A percentile compares a stretch with the other conserved stretches of the same genome.
These are phyloP conservation scores for Lophura nycthemera DNA, from an alignment of 2,113 vertebrate genomes.

Conservation along the genomic window DNA sequence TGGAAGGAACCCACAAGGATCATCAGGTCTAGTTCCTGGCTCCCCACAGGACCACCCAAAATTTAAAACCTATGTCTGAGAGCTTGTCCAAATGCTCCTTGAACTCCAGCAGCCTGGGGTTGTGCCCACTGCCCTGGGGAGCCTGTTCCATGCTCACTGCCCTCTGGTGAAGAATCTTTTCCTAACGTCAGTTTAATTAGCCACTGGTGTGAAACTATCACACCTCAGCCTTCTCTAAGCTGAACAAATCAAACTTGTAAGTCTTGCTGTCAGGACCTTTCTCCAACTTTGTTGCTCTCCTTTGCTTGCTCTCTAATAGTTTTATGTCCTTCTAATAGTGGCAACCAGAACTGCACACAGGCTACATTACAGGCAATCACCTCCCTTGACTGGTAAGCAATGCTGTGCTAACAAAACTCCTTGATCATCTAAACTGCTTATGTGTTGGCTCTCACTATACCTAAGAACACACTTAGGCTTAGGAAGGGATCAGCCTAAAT, in stretches of 20 bases:
- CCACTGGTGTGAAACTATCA: not conserved
- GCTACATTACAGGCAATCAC: not conserved
- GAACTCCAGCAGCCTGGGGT: not conserved
- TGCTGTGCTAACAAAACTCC: not conserved
- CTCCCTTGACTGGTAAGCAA: not conserved
- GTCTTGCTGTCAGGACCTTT: not conserved
- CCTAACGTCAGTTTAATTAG: not conserved
- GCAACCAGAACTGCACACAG: not conserved
- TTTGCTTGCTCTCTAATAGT: not conserved
- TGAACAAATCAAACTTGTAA: not conserved
- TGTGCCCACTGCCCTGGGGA: not conserved
- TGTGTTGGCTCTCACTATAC: not conserved
- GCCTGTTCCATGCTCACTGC: not conserved
- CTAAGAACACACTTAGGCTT: not conserved
- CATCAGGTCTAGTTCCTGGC: not conserved
- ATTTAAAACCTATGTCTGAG: not conserved
- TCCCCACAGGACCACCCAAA: not conserved
- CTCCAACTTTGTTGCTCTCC: not conserved
- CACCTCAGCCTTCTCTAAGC: not conserved
- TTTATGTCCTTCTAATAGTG: not conserved
- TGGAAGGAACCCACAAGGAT: not conserved
- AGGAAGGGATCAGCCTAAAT: not conserved
- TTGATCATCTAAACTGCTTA: not conserved
- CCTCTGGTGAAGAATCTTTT: not conserved
- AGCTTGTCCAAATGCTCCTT: not conserved